phyloP scores from a whole-genome alignment of 1,140 invertebrate species.

The Parapsyche elsis region DNA sequence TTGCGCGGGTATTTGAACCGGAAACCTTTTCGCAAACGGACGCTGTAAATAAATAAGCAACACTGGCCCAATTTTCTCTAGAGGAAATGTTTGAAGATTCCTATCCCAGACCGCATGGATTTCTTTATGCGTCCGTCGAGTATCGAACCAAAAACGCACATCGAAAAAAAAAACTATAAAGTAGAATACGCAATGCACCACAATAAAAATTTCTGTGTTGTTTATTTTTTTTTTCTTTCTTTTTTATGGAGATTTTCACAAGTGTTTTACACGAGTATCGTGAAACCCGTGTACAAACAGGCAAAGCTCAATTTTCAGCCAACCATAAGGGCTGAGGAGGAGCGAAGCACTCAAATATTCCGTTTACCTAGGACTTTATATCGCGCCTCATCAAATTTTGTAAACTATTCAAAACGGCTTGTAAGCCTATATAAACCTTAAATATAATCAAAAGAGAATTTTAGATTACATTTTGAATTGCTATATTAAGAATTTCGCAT shows the following conservation, averaged over 20 bases:
- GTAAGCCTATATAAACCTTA: background rate
- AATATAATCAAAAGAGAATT: conserved; percentile 9
- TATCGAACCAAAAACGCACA: background rate
- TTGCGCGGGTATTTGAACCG: conserved; percentile 29
- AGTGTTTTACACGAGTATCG: background rate
- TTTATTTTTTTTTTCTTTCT: background rate
- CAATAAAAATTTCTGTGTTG: too few relatives aligned
- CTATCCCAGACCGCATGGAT: background rate
- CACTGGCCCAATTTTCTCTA: conserved; percentile 13
- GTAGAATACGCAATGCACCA: too few relatives aligned
- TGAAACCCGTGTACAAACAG: background rate
- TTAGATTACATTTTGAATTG: background rate
- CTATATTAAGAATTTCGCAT: background rate
- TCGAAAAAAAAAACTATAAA: background rate
- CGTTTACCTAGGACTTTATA: conserved; percentile 4
- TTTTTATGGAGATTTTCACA: background rate
- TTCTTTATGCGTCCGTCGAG: conserved; percentile 16
- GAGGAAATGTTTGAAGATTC: background rate
- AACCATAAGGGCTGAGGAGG: background rate
- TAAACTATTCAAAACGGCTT: conserved; percentile 1
- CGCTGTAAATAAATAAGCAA: conserved; percentile 41
- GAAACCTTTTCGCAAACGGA: conserved; percentile 21
- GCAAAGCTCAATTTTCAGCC: background rate
- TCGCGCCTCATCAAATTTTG: background rate
- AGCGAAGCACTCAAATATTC: background rate